Conservation (phyloP, 2,113 vertebrate genomes). For the Lonchura striata region DNA sequence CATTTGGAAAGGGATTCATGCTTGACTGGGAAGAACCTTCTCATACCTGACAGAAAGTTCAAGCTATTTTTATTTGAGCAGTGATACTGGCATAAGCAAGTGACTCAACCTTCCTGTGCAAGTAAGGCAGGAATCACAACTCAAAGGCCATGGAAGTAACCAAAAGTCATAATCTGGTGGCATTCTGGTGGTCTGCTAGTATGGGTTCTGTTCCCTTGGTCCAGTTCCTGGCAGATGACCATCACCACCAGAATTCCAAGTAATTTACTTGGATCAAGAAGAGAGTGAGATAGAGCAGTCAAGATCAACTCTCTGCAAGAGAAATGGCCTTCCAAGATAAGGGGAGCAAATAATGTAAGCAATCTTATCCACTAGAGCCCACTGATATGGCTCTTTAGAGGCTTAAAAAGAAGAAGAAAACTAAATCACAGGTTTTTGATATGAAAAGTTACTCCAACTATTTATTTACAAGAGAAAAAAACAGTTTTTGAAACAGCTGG, state of each 20-base stretch:
- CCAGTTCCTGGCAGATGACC: neutral
- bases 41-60: conserved; percentile 17
- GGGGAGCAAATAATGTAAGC: neutral
- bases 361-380: neutral
- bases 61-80: conserved; percentile 28
- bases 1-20: conserved; percentile 56
- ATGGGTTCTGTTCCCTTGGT: neutral
- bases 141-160: neutral
- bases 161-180: neutral
- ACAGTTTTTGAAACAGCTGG: neutral
- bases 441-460: neutral
- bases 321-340: neutral
- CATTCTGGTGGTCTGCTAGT: neutral
- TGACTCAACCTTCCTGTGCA: neutral
- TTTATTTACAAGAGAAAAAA: neutral
- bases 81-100: neutral
- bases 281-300: neutral
- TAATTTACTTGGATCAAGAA: neutral
- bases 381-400: neutral
- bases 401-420: neutral
- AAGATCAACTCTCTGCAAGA: neutral
- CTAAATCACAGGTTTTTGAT: neutral
- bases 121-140: neutral
- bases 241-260: neutral
- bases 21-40: conserved; percentile 43